These are phyloP conservation scores for Muscicapa comitata DNA, from an alignment of 2,797 vertebrate genomes.

Conservation along the genomic window DNA sequence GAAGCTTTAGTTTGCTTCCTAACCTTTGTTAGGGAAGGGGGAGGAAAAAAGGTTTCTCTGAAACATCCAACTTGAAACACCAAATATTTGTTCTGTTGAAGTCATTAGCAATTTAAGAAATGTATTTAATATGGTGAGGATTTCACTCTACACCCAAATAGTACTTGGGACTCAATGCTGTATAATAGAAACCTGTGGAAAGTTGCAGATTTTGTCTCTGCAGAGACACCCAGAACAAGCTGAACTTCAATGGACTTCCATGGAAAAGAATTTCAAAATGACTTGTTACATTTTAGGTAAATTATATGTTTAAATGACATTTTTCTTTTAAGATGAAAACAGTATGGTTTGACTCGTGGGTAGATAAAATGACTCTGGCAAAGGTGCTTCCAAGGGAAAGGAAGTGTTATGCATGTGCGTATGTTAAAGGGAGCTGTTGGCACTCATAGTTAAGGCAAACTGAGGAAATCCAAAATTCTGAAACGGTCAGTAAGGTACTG, in stretches of 20 bases:
- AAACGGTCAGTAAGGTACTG: not conserved
- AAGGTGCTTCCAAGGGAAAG: not conserved
- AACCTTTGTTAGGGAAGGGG: not conserved
- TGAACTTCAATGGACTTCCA: not conserved
- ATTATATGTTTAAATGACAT: not conserved
- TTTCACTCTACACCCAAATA: not conserved
- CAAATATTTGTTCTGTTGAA: not conserved
- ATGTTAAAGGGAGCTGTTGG: not conserved
- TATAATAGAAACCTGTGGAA: not conserved
- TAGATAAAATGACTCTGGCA: not conserved
- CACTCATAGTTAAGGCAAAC: not conserved
- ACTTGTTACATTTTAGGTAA: not conserved
- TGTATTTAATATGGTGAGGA: not conserved
- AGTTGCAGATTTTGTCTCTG: not conserved
- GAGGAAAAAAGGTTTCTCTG: not conserved
- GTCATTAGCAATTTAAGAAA: not conserved
- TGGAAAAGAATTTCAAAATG: not conserved
- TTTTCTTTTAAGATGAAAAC: not conserved
- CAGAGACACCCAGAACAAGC: not conserved
- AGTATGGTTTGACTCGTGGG: not conserved
- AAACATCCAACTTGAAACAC: not conserved
- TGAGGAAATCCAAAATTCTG: not conserved
- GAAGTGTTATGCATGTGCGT: fast-evolving
- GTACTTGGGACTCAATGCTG: not conserved
- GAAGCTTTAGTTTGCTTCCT: not conserved